phyloP scores from a whole-genome alignment of 2,113 vertebrate genomes.

The Caranx melampygus region DNA sequence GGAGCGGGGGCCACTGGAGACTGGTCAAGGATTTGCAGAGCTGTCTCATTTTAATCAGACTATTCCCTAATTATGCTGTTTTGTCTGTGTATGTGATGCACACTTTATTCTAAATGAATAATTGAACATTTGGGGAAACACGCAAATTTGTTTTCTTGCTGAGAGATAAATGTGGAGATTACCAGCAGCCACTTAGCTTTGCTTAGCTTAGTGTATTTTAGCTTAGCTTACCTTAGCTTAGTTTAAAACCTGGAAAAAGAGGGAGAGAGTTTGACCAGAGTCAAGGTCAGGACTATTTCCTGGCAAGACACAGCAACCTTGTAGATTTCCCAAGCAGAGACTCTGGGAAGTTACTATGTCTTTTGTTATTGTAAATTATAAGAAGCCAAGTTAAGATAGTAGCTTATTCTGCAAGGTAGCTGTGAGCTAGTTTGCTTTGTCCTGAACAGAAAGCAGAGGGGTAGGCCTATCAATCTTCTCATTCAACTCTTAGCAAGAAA shows the following conservation, averaged over 20 bases:
- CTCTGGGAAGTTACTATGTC: background rate
- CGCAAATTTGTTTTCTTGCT: background rate
- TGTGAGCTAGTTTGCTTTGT: background rate
- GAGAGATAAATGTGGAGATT: background rate
- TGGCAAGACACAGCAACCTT: background rate
- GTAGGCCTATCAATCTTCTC: background rate
- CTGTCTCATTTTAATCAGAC: constrained; percentile 45
- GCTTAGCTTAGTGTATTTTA: background rate
- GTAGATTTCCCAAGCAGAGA: background rate
- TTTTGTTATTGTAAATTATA: background rate
- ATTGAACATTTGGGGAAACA: constrained; percentile 7
- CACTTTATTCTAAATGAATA: background rate
- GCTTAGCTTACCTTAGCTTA: constrained; percentile 2
- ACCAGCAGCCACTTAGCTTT: background rate
- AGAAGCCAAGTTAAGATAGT: constrained; percentile 1
- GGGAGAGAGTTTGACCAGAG: background rate
- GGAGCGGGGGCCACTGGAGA: background rate
- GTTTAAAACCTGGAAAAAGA: background rate
- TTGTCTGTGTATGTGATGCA: constrained; percentile 32
- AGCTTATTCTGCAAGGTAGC: background rate
- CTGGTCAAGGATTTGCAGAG: constrained; percentile 40
- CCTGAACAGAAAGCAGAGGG: background rate
- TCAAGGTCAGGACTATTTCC: background rate
- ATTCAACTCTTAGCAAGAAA: background rate
- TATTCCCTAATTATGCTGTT: constrained; percentile 31